These are phyloP conservation scores for Heterocephalus glaber DNA, from an alignment of 2,113 vertebrate genomes.

Conservation along the genomic window DNA sequence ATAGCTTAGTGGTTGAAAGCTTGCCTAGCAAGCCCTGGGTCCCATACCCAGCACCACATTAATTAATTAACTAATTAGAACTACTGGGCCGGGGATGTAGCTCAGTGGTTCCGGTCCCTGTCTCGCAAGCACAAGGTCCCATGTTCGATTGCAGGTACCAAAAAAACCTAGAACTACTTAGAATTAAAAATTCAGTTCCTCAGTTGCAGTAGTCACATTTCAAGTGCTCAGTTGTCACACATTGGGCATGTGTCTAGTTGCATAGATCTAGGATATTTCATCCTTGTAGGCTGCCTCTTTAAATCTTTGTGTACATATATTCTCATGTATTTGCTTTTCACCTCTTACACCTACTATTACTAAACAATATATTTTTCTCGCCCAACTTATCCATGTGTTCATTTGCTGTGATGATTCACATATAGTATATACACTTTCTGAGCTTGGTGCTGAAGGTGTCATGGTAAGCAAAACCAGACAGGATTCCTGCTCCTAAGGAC, in stretches of 20 bases:
- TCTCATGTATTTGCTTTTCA: background rate
- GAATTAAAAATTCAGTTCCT: background rate
- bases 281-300: background rate
- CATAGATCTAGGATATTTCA: background rate
- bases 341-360: background rate
- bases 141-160: no score
- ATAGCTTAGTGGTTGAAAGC: background rate
- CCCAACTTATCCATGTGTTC: background rate
- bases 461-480: background rate
- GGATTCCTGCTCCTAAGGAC: background rate
- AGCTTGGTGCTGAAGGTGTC: background rate
- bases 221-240: background rate
- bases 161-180: background rate
- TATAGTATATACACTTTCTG: background rate
- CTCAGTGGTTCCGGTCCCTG: no score
- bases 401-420: background rate
- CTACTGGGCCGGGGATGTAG: no score
- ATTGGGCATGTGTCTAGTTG: background rate
- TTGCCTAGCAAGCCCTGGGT: background rate
- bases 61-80: background rate
- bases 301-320: background rate
- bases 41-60: background rate
- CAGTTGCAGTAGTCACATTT: background rate
- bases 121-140: no score
- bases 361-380: background rate